Conservation (phyloP, 2,888 invertebrate genomes). For the Chrysolina oricalcia region DNA sequence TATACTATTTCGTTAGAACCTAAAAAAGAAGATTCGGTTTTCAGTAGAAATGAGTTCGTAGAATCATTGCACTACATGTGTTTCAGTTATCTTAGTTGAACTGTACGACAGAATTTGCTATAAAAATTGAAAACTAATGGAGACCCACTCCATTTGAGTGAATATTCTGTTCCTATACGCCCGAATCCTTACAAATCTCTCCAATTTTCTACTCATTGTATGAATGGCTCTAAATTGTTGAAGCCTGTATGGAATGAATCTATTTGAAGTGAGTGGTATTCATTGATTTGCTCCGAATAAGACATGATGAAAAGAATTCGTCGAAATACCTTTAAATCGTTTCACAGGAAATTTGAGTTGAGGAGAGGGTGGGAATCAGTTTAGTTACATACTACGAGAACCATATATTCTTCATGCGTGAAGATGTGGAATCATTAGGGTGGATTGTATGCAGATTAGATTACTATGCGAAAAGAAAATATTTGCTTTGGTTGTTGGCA, state of each 20-base stretch:
- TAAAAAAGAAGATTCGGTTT: too few species aligned
- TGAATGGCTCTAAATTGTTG: conserved; percentile 3
- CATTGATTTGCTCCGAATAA: not conserved
- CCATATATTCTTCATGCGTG: not conserved
- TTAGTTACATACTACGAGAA: not conserved
- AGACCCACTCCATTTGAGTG: not conserved
- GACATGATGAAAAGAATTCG: conserved; percentile 10
- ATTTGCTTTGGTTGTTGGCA: too few species aligned
- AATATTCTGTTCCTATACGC: not conserved
- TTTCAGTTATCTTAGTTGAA: not conserved
- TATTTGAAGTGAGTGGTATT: conserved; percentile 1
- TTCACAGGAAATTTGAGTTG: not conserved
- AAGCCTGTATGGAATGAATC: conserved; percentile 17
- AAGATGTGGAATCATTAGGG: not conserved
- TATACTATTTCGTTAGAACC: too few species aligned
- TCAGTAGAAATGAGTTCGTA: too few species aligned
- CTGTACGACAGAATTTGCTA: not conserved
- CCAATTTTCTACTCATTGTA: conserved; percentile 7
- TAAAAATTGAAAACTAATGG: not conserved
- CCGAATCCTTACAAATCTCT: not conserved
- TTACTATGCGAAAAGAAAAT: too few species aligned
- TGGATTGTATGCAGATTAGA: not conserved
- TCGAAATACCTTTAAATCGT: not conserved
- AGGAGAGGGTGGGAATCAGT: not conserved
- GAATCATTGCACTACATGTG: not conserved